Evolutionary conservation across 2,888 invertebrate species (phyloP).

Genomic region (Callosobruchus maculatus): DNA sequence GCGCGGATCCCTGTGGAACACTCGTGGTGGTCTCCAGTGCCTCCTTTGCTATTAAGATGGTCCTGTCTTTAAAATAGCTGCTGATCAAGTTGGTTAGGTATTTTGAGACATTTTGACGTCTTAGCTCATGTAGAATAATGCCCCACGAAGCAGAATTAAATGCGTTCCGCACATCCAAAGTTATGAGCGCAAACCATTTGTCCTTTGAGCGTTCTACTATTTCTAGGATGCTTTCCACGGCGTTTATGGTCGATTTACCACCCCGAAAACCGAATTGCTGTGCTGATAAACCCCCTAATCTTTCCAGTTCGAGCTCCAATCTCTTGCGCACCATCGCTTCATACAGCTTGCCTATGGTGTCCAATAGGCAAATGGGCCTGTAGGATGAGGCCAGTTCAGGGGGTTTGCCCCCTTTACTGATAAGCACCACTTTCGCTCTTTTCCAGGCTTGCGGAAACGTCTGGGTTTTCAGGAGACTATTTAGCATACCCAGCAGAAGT

Average conservation of each 20-base stretch:
- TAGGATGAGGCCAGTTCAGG: not conserved
- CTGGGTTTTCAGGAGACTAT: slow-evolving; percentile 7
- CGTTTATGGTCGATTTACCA: not conserved
- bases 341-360: not conserved
- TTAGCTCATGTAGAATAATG: not conserved
- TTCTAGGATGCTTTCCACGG: not conserved
- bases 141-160: slow-evolving; percentile 3
- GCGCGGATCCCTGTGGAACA: slow-evolving; percentile 3
- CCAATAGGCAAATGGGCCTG: slow-evolving; percentile 9
- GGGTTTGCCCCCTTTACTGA: too few relatives aligned
- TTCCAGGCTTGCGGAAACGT: slow-evolving; percentile 23
- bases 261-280: slow-evolving; percentile 5
- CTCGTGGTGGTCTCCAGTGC: not conserved
- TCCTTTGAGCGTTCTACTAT: not conserved
- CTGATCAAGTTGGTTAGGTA: not conserved
- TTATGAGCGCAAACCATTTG: slow-evolving; percentile 1
- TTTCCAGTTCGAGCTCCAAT: too few relatives aligned
- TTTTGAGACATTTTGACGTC: not conserved
- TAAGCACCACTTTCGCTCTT: slow-evolving; percentile 4
- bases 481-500: slow-evolving; percentile 9
- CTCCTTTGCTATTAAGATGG: not conserved
- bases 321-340: too few relatives aligned
- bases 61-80: not conserved
- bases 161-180: slow-evolving; percentile 4
- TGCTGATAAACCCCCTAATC: too few relatives aligned